Evolutionary conservation across 1,140 invertebrate species (phyloP).

Genomic region (Drosophila hydei): DNA sequence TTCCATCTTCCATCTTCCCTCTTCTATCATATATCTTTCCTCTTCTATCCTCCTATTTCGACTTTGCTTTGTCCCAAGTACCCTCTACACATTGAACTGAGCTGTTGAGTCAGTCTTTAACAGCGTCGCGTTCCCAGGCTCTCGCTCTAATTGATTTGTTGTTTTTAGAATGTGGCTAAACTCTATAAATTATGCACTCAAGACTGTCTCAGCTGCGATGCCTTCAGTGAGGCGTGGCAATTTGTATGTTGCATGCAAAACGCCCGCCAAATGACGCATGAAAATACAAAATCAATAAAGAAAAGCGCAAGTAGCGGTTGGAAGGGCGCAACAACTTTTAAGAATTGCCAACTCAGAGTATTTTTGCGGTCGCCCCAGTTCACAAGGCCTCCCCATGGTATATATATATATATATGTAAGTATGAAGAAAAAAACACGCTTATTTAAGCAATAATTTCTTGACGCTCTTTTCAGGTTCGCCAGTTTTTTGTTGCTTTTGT

Average conservation of each 20-base stretch:
- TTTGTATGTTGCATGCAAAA: slow-evolving; percentile 55
- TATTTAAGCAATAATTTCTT: slow-evolving; percentile 81
- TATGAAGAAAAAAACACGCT: slow-evolving; percentile 56
- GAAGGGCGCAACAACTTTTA: slow-evolving; percentile 33
- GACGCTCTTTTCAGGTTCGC: slow-evolving; percentile 51
- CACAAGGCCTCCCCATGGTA: slow-evolving; percentile 43
- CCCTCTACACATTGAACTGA: background rate
- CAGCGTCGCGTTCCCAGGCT: slow-evolving; percentile 1
- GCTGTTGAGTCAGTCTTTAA: slow-evolving; percentile 6
- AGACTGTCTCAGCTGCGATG: slow-evolving; percentile 5
- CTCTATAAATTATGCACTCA: slow-evolving; percentile 62
- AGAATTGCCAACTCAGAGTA: slow-evolving; percentile 64
- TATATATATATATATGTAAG: background rate
- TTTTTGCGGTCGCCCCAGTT: slow-evolving; percentile 72
- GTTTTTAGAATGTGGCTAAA: slow-evolving; percentile 48
- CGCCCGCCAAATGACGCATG: slow-evolving; percentile 67
- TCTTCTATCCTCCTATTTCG: too few relatives aligned
- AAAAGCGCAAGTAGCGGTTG: slow-evolving; percentile 13
- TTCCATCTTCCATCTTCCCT: too few relatives aligned
- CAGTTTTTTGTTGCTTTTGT: slow-evolving; percentile 45
- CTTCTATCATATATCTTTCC: too few relatives aligned
- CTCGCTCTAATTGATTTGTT: slow-evolving; percentile 57
- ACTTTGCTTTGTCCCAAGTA: background rate
- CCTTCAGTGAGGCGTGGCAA: slow-evolving; percentile 38
- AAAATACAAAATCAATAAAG: slow-evolving; percentile 74